Percentiles rank a stretch among this genome's conserved stretches.
These are phyloP conservation scores for Noctua janthina DNA, from an alignment of 2,888 invertebrate species.

Conservation along the genomic window DNA sequence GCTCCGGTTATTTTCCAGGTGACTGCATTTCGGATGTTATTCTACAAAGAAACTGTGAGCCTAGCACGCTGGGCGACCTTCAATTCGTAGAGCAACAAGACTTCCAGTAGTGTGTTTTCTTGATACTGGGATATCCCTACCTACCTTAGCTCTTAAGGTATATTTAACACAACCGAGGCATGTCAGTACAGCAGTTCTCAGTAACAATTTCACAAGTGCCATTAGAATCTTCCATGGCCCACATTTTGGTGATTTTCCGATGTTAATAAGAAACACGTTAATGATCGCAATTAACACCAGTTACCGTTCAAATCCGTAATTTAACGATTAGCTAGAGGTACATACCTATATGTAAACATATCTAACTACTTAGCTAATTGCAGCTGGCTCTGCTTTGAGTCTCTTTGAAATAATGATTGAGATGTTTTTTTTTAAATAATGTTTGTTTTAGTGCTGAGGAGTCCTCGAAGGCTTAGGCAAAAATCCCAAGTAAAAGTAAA, in stretches of 20 bases:
- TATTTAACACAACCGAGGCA: not conserved
- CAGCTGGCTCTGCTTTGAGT: not conserved
- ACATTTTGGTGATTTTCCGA: conserved; percentile 60
- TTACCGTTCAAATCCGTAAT: conserved; percentile 54
- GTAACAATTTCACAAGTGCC: conserved; percentile 9
- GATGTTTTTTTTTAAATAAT: not conserved
- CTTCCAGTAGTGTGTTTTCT: not conserved
- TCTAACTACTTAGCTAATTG: conserved; percentile 22
- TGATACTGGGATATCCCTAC: not conserved
- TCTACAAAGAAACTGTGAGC: not conserved
- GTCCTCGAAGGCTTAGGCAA: no score
- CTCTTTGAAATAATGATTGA: not conserved
- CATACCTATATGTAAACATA: not conserved
- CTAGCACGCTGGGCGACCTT: not conserved
- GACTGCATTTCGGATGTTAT: not conserved
- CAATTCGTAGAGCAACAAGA: not conserved
- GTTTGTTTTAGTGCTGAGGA: not conserved
- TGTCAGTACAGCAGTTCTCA: not conserved
- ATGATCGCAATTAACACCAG: conserved; percentile 57
- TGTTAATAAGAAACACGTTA: conserved; percentile 35
- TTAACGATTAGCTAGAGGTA: conserved; percentile 30
- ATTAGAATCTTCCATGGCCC: conserved; percentile 60
- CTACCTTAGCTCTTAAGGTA: not conserved
- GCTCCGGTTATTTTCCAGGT: not conserved
- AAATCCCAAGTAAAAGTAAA: no score